Evolutionary conservation across 2,888 invertebrate species (phyloP), one percentile per base, ranked within the genome.

Genomic region (Coecobrya sp.): DNA sequence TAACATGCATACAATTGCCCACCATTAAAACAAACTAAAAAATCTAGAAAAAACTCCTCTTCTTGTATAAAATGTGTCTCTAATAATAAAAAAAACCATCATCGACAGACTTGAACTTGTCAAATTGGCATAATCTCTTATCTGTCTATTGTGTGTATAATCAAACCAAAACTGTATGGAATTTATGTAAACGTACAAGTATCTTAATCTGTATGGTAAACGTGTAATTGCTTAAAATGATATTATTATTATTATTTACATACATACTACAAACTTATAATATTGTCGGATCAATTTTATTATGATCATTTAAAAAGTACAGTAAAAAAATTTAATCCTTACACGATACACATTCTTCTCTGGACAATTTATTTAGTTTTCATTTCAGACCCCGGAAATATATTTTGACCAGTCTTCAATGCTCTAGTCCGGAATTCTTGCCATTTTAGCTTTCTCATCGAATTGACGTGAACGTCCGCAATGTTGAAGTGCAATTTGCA

Each of bases 171-270:
- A 19, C 25, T 45, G 42, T 49, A 45, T 76, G 73, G 45, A 76
- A 22, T 76, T 76, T 76, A 68, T 68, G 65, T 76, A 76, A 76
- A 45, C 49, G 68, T 76, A 45, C 73, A 76, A 76, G 11, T 49
- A 76, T 49, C n/a, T 5, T 16, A 59, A 62, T 0, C 27, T 10
- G 22, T 76, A 68, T 76, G 27, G 8, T 73, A 42, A 42, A 45
- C 19, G 42, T 42, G 19, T 76, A 68, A 73, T 65, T 65, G 73
- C 1, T 16, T 70, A 27, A 36, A 65, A 65, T 65, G 25, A 65
- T 70, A 36, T n/a, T 59, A 59, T 19, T 70, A 36, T n/a, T 59
- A 59, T 19, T 59, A 59, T 49, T 10, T 49, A 49, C 13, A 11
- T 11, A 55, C 16, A 59, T 49, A 36, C 36, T 36, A 36, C 36